These are phyloP conservation scores for Trypoxylus dichotomus DNA, from an alignment of 1,140 invertebrate species.

Conservation along the genomic window DNA sequence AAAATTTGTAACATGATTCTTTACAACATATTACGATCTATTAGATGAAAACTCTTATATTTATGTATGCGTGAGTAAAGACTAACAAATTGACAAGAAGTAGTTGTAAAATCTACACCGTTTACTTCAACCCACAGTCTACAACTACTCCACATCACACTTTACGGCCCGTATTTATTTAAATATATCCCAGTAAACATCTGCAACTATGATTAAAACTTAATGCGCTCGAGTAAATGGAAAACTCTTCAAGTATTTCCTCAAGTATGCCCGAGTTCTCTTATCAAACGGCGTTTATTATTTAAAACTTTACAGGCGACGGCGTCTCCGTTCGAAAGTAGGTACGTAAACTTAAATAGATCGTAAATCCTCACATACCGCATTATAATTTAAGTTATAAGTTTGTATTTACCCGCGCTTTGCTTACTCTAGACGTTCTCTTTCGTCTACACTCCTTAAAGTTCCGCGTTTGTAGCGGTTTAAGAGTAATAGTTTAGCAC, in stretches of 20 bases:
- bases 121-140: too few relatives aligned
- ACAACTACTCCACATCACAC: too few relatives aligned
- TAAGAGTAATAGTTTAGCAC: background rate
- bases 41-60: too few relatives aligned
- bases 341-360: conserved; percentile 24
- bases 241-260: background rate
- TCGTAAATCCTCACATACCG: conserved; percentile 23
- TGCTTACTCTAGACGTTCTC: background rate
- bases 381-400: conserved; percentile 5
- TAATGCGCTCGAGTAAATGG: background rate
- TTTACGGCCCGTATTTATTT: background rate
- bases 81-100: too few relatives aligned
- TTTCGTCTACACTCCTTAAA: background rate
- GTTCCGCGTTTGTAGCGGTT: background rate
- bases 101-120: too few relatives aligned
- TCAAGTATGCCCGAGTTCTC: background rate
- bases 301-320: background rate
- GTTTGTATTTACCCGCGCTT: background rate
- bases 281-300: conserved; percentile 3
- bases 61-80: too few relatives aligned
- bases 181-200: background rate
- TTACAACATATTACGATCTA: too few relatives aligned
- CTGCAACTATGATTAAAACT: conserved; percentile 2
- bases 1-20: too few relatives aligned
- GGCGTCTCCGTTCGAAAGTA: background rate